Evolutionary conservation across 37 sponge, comb jelly and placozoan genomes (phyloP).

Genomic region (Aphrocallistes beatrix): DNA sequence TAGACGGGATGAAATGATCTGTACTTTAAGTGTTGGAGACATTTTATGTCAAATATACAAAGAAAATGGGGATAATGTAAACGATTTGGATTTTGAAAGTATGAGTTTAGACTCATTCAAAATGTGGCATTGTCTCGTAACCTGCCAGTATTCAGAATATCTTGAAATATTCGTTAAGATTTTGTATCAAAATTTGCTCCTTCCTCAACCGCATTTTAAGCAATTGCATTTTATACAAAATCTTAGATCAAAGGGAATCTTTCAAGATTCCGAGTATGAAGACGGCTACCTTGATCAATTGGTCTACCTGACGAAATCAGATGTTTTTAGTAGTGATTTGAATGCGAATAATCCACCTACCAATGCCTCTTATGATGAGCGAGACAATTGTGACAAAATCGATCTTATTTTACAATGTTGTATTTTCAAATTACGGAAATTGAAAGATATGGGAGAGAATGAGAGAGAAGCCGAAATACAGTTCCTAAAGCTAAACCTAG

Average conservation of each 20-base stretch:
- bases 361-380: too few species aligned
- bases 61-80: neutral
- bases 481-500: neutral
- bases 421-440: neutral
- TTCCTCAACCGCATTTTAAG: neutral
- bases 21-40: neutral
- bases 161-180: neutral
- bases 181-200: neutral
- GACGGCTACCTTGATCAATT: too few species aligned
- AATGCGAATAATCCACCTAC: too few species aligned
- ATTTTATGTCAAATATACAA: neutral
- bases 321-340: too few species aligned
- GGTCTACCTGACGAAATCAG: too few species aligned
- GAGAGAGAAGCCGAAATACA: neutral
- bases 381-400: neutral
- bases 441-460: neutral
- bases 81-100: neutral
- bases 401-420: neutral
- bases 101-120: slow-evolving; percentile 10
- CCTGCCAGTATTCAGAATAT: slow-evolving; percentile 4
- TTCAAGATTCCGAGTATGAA: too few species aligned
- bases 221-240: neutral
- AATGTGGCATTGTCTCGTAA: neutral
- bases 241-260: neutral
- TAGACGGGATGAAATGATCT: neutral